Evolutionary conservation across 2,888 invertebrate genomes (phyloP).

Genomic region (Apodemia duryi): DNA sequence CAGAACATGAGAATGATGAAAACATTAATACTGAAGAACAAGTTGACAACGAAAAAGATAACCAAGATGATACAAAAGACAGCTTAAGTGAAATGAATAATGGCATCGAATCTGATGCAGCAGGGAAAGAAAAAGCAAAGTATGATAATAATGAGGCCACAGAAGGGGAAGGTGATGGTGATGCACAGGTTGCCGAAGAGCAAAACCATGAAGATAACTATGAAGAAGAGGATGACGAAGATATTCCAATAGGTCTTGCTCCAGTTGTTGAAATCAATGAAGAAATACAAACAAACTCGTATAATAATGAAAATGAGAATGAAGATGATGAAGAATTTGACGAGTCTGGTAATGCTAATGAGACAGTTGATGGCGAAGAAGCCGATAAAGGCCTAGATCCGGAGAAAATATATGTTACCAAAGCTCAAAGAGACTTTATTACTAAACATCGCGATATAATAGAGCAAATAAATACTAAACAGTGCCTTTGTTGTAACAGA

Average conservation of each 20-base stretch:
- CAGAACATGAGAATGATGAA: slow-evolving; percentile 44
- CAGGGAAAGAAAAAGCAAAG: slow-evolving; percentile 36
- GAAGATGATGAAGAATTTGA: slow-evolving; percentile 56
- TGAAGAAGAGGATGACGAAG: slow-evolving; percentile 61
- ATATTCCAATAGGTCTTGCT: slow-evolving; percentile 50
- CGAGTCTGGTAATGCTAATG: slow-evolving; percentile 46
- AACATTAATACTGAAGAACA: slow-evolving; percentile 15
- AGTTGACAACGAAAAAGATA: slow-evolving; percentile 32
- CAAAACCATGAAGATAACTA: slow-evolving; percentile 40
- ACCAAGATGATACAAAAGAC: slow-evolving; percentile 44
- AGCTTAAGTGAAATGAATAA: slow-evolving; percentile 40
- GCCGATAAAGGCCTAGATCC: slow-evolving; percentile 54
- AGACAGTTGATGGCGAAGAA: slow-evolving; percentile 46
- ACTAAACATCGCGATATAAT: slow-evolving; percentile 66
- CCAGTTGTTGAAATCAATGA: slow-evolving; percentile 71
- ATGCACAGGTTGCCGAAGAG: slow-evolving; percentile 42
- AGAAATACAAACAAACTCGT: slow-evolving; percentile 59
- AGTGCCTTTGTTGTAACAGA: slow-evolving; percentile 68
- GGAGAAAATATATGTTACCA: slow-evolving; percentile 62
- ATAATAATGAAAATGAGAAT: slow-evolving; percentile 46
- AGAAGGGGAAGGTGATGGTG: slow-evolving; percentile 31
- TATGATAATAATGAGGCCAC: slow-evolving; percentile 39
- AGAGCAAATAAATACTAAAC: slow-evolving; percentile 70
- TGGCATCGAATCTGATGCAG: slow-evolving; percentile 37
- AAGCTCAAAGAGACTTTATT: slow-evolving; percentile 69